phyloP scores from a whole-genome alignment of 2,888 invertebrate species.

The Kryphioiulus occultus region DNA sequence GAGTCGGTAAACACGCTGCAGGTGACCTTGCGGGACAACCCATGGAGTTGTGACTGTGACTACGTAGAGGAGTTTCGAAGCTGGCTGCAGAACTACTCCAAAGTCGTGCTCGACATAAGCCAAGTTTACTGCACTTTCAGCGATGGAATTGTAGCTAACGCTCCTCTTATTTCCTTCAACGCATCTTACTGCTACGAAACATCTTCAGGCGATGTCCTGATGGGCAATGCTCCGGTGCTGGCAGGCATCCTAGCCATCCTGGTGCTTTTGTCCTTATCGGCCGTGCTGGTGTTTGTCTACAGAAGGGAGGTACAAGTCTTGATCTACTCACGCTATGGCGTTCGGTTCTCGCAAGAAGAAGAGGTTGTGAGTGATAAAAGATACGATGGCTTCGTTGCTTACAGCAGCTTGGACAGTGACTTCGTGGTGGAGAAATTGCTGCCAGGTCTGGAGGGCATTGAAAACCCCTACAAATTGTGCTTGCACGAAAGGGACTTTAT shows the following conservation, averaged over 20 bases:
- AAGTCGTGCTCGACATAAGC: not conserved
- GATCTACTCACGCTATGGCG: conserved; percentile 33
- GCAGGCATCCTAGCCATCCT: conserved; percentile 48
- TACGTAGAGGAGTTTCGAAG: not conserved
- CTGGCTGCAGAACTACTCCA: not conserved
- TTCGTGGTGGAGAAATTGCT: conserved; percentile 56
- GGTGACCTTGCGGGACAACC: not conserved
- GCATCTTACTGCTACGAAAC: not conserved
- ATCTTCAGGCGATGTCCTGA: not conserved
- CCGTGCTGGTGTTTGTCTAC: conserved; percentile 50
- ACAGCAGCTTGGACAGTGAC: conserved; percentile 55
- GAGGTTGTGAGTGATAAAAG: conserved; percentile 52
- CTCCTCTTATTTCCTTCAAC: not conserved
- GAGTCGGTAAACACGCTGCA: not conserved
- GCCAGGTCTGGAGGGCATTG: conserved; percentile 55
- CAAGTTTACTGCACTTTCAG: not conserved
- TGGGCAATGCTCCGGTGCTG: not conserved
- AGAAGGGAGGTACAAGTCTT: conserved; percentile 51
- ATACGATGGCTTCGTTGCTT: conserved; percentile 59
- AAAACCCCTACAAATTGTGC: conserved; percentile 55
- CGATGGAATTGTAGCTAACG: not conserved
- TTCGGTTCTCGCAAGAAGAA: conserved; percentile 48
- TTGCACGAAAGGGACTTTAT: conserved; percentile 59
- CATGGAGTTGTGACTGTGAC: not conserved
- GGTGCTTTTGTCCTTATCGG: conserved; percentile 48